Base-by-base conservation (phyloP, 2,888 invertebrate species). In the Chrysotoxum bicinctum region DNA sequence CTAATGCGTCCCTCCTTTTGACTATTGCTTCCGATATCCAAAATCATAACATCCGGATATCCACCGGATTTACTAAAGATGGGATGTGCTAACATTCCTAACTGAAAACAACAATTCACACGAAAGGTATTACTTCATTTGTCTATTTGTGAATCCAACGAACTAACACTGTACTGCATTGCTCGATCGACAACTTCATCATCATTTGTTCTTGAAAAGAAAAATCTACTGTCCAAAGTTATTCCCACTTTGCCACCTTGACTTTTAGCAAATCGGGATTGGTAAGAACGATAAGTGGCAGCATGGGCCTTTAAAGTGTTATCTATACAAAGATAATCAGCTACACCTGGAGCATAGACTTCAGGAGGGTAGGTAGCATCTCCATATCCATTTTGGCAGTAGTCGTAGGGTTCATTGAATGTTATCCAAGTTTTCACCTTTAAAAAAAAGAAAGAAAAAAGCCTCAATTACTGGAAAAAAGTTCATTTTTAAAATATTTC, bases 241-340 rank as follows among this genome's bases (percentile, higher is more conserved):
- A 91, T 89, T 30, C 90, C 90, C n/a, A 91, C 68, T 77, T 89
- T 89, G 23, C 92, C 92, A 6, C 84, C 79, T 48, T 91, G 89
- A 0, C 86, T 75, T 1, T 89, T 66, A 43, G 89, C 92, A 87
- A 91, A 93, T 23, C 92, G 91, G 7, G 90, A 89, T 26, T 90
- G 90, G 70, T 93, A 93, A 2, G 92, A 85, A 9, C 90, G 90
- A 87, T 93, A 93, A 0, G 92, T 92, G 26, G 89, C 90, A 12
- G 93, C 93, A 89, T 96, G 95, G 0, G 94, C 94, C 10, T 92
- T 62, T 0, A 93, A 88, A 26, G 94, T 91, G 32, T 92, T 90
- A 87, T 93, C 93, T 16, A 92, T 92, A 75, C 93, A 93, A 5
- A 93, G 72, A 77, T 94, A 94, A 30, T 92, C 93, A 3, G 92